Evolutionary conservation across 2,888 invertebrate species (phyloP).

Genomic region (Oligia strigilis): DNA sequence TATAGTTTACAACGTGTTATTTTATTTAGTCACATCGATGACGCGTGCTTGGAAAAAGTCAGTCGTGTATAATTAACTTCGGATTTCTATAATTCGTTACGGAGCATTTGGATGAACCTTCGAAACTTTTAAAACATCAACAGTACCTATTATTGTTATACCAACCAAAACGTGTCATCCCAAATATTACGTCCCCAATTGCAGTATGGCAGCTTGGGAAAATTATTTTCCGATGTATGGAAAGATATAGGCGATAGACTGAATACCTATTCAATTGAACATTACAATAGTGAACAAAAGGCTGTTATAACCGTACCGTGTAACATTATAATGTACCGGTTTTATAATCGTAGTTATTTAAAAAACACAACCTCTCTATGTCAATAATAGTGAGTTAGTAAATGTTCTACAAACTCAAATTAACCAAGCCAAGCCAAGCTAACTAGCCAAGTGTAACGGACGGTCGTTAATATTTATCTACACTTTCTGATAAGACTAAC

Average conservation of each 20-base stretch:
- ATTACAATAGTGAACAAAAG: slow-evolving; percentile 13
- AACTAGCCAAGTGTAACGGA: slow-evolving; percentile 9
- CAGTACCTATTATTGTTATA: not conserved
- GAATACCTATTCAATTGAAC: too few relatives aligned
- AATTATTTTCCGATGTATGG: not conserved
- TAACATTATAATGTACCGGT: not conserved
- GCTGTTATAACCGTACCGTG: not conserved
- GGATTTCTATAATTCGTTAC: not conserved
- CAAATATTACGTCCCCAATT: not conserved
- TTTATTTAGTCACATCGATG: slow-evolving; percentile 32
- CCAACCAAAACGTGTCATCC: not conserved
- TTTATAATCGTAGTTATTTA: slow-evolving; percentile 3
- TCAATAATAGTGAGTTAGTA: not conserved
- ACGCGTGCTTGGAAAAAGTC: slow-evolving; percentile 5
- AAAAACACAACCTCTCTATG: slow-evolving; percentile 1
- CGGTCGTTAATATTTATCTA: slow-evolving; percentile 10
- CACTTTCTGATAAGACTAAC: slow-evolving; percentile 10
- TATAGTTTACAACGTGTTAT: slow-evolving; percentile 27
- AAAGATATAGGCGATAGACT: not conserved
- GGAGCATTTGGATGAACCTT: not conserved
- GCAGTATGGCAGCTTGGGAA: not conserved
- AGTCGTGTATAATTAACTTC: not conserved
- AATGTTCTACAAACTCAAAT: not conserved
- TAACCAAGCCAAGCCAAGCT: not conserved
- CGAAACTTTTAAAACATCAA: not conserved